A percentile compares a stretch with the other conserved stretches of the same genome.
phyloP scores from a whole-genome alignment of 1,140 invertebrate species.

The Gerris buenoi region DNA sequence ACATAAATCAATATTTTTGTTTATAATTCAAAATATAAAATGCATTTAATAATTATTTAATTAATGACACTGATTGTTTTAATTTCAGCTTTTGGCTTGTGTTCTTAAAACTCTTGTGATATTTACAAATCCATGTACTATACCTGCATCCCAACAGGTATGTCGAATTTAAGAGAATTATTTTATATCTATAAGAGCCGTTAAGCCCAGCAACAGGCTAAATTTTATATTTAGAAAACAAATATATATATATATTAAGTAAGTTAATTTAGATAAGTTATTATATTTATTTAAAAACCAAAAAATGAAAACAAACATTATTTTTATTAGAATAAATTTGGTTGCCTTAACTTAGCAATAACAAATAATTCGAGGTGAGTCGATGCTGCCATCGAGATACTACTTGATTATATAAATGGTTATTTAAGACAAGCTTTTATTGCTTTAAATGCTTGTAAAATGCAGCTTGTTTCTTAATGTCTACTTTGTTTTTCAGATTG shows the following conservation, averaged over 20 bases:
- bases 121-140: not conserved
- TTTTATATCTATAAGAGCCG: not conserved
- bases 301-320: too few relatives aligned
- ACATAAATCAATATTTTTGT: too few relatives aligned
- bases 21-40: too few relatives aligned
- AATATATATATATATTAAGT: not conserved
- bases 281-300: too few relatives aligned
- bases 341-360: too few relatives aligned
- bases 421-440: not conserved
- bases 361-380: not conserved
- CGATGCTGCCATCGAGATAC: not conserved
- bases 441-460: too few relatives aligned
- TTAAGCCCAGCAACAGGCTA: not conserved
- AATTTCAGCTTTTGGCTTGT: not conserved
- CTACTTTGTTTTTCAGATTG: slow-evolving; percentile 6
- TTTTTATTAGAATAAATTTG: too few relatives aligned
- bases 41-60: too few relatives aligned
- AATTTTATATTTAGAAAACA: not conserved
- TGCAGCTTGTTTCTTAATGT: not conserved
- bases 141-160: not conserved
- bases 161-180: too few relatives aligned
- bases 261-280: too few relatives aligned
- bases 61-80: too few relatives aligned
- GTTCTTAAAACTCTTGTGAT: not conserved
- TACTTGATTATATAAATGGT: too few relatives aligned